phyloP scores from a whole-genome alignment of 2,888 invertebrate genomes.

The Adelognathus sp. region DNA sequence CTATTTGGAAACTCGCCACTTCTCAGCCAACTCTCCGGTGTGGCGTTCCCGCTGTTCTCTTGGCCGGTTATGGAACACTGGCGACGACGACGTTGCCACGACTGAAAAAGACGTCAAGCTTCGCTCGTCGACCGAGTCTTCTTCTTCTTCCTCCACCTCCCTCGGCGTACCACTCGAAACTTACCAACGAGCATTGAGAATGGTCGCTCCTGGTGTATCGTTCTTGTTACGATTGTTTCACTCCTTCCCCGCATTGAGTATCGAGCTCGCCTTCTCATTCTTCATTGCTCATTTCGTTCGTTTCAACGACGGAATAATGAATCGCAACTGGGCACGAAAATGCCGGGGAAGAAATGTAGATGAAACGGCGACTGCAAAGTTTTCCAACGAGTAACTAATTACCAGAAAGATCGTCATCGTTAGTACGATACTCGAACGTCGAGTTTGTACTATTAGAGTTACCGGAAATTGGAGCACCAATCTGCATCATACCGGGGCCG shows the following conservation, averaged over 20 bases:
- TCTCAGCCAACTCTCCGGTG: constrained; percentile 28
- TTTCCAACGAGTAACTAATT: not conserved
- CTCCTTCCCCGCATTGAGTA: not conserved
- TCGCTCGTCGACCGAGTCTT: constrained; percentile 15
- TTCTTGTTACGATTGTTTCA: constrained; percentile 27
- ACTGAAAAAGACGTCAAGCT: constrained; percentile 53
- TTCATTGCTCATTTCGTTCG: constrained; percentile 2
- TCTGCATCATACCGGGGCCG: not conserved
- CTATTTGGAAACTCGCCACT: constrained; percentile 64
- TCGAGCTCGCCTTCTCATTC: constrained; percentile 13
- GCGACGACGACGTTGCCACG: constrained; percentile 32
- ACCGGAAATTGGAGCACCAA: not conserved
- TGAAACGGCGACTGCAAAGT: not conserved
- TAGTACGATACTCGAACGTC: not conserved
- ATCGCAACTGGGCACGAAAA: not conserved
- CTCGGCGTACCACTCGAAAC: constrained; percentile 41
- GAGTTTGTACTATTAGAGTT: not conserved
- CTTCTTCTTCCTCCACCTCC: constrained; percentile 6
- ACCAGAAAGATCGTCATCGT: not conserved
- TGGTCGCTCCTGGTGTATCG: not conserved
- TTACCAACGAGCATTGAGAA: constrained; percentile 44
- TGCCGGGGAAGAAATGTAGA: not conserved
- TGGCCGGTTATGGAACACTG: not conserved
- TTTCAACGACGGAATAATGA: constrained; percentile 2
- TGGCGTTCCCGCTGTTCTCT: not conserved